Percentiles rank a stretch among this genome's conserved stretches.
Evolutionary conservation across 1,140 invertebrate species (phyloP).

Genomic region (Bombus polaris): DNA sequence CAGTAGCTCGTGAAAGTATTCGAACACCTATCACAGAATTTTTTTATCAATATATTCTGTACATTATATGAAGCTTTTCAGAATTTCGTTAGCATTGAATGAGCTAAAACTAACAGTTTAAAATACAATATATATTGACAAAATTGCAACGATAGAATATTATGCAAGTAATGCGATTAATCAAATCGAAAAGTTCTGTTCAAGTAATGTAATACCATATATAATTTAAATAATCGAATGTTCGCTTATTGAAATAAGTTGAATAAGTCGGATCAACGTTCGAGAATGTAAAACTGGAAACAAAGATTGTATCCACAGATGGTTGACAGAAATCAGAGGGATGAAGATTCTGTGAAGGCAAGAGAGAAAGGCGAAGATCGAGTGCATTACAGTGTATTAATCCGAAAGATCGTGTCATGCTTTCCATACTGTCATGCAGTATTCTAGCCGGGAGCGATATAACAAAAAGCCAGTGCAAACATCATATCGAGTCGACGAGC

Average conservation of each 20-base stretch:
- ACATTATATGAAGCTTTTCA: no score
- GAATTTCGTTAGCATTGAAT: no score
- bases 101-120: no score
- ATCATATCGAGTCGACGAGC: constrained; percentile 5
- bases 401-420: neutral
- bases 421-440: neutral
- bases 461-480: constrained; percentile 9
- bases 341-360: neutral
- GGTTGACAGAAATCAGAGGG: neutral
- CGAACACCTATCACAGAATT: no score
- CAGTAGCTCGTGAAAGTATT: neutral
- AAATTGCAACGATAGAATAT: no score
- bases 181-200: no score
- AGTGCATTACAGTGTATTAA: constrained; percentile 16
- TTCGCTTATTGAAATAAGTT: neutral
- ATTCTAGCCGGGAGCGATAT: neutral
- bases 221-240: no score
- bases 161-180: no score
- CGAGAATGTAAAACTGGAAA: neutral
- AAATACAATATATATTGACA: no score
- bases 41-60: no score
- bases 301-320: no score
- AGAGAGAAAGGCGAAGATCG: neutral
- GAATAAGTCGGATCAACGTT: neutral
- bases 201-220: no score